phyloP scores from a whole-genome alignment of 2,113 vertebrate genomes.

The Motacilla tschutschensis region DNA sequence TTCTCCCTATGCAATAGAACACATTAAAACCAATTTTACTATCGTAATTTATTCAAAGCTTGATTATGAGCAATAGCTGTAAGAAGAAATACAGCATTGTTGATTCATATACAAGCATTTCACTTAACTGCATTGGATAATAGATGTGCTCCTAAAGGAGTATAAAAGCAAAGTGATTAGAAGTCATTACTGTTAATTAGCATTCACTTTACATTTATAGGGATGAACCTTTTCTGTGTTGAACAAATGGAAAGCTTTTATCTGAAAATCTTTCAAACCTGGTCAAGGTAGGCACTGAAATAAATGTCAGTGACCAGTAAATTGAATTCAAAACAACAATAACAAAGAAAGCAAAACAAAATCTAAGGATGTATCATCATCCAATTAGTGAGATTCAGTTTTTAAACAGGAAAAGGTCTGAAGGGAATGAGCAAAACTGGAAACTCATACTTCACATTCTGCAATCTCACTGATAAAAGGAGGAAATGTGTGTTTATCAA shows the following conservation, averaged over 20 bases:
- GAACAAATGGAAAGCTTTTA: constrained; percentile 68
- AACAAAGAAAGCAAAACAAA: constrained; percentile 25
- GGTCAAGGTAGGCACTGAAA: constrained; percentile 67
- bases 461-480: constrained; percentile 81
- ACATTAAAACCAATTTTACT: constrained; percentile 71
- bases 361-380: constrained; percentile 70
- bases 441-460: constrained; percentile 80
- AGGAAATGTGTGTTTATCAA: constrained; percentile 93
- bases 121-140: constrained; percentile 76
- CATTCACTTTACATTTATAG: constrained; percentile 71
- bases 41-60: constrained; percentile 71
- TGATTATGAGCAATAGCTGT: constrained; percentile 69
- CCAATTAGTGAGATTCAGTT: constrained; percentile 73
- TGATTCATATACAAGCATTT: constrained; percentile 75
- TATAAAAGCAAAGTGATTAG: constrained; percentile 79
- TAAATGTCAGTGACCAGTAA: constrained; percentile 59
- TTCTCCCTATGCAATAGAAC: constrained; percentile 45
- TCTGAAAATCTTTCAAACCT: constrained; percentile 68
- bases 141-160: constrained; percentile 73
- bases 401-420: constrained; percentile 83
- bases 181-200: constrained; percentile 81
- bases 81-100: constrained; percentile 67
- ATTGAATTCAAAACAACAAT: constrained; percentile 59
- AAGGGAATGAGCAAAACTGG: constrained; percentile 77
- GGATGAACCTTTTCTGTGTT: constrained; percentile 63